Base-by-base conservation (phyloP, 2,797 vertebrate species). In the Thaleichthys pacificus region DNA sequence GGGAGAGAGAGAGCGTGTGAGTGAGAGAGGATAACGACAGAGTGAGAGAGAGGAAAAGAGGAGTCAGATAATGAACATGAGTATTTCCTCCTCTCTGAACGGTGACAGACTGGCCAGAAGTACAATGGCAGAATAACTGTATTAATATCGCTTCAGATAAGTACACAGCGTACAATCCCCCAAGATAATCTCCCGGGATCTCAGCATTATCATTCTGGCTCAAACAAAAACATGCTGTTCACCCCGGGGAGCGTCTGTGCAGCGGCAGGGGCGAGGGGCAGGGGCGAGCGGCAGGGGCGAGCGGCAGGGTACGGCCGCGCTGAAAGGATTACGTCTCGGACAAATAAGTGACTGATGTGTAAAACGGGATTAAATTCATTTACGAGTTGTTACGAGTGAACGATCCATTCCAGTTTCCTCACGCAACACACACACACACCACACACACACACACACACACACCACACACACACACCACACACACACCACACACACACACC, bases 71-170 rank as follows among this genome's bases (percentile, higher is more conserved):
- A 61, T 12, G 58, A 26, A 14, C 14, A 12, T 24, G 5, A 14
- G 22, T 26, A 61, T 61, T 61, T 24, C 1, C 28, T 24, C 64
- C 64, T 42, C 64, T 66, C 64, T 66, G 19, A 49, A 66, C 38
- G 3, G 64, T 47, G 14, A 66, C 35, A 49, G n/a, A 66, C 24
- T 7, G 35, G 49, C 38, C 35, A 24, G 1, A 24, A 49, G n/a
- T 49, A 38, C 64, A 47, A 8, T 15, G 51, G 15, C 51, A 28
- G 19, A 47, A 47, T 26, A 49, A 26, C 49, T 22, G 21, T 51
- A 24, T 24, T 14, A 51, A 24, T 24, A 66, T 66, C 28, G 30
- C 61, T 30, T 30, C 28, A 63, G 32, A 38, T 64, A 35, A 32
- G 32, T 19, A 54, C 65, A 67, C 22, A 56, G 49, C 1, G 4